Percentiles rank a stretch among this genome's conserved stretches.
phyloP scores from a whole-genome alignment of 2,888 invertebrate genomes.

The Pterobdella sp. region DNA sequence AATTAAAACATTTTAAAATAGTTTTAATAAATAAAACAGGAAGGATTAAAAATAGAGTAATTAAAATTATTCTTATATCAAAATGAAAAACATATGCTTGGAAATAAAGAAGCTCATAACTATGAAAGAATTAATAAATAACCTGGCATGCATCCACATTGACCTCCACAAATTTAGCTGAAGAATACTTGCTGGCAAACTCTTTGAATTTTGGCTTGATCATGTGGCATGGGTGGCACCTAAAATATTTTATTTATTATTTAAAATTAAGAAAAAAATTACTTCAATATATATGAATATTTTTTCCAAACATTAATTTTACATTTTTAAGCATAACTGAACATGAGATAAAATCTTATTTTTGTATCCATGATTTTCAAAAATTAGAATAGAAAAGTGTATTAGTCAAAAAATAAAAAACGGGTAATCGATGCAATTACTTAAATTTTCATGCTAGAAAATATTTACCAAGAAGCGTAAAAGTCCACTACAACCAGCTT shows the following conservation, averaged over 20 bases:
- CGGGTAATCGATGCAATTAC: not conserved
- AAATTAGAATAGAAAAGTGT: not conserved
- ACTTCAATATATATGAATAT: not conserved
- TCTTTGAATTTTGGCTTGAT: constrained; percentile 88
- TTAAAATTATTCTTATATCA: not conserved
- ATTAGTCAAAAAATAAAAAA: constrained; percentile 9
- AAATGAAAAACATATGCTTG: not conserved
- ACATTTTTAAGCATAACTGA: not conserved
- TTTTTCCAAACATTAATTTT: not conserved
- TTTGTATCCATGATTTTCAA: not conserved
- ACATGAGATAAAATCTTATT: not conserved
- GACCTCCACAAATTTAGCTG: constrained; percentile 82
- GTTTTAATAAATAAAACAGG: constrained; percentile 2
- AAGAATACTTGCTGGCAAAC: constrained; percentile 74
- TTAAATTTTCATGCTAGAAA: not conserved
- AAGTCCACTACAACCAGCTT: constrained; percentile 89
- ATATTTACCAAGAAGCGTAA: constrained; percentile 75
- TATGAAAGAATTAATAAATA: constrained; percentile 46
- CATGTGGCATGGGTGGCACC: constrained; percentile 93
- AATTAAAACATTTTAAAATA: not conserved
- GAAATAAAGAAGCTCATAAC: not conserved
- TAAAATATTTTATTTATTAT: constrained; percentile 45
- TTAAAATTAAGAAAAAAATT: not conserved
- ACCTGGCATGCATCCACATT: constrained; percentile 75
- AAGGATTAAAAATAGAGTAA: not conserved